These are phyloP conservation scores for Ptilonorhynchus violaceus DNA, from an alignment of 2,113 vertebrate species.

Conservation along the genomic window DNA sequence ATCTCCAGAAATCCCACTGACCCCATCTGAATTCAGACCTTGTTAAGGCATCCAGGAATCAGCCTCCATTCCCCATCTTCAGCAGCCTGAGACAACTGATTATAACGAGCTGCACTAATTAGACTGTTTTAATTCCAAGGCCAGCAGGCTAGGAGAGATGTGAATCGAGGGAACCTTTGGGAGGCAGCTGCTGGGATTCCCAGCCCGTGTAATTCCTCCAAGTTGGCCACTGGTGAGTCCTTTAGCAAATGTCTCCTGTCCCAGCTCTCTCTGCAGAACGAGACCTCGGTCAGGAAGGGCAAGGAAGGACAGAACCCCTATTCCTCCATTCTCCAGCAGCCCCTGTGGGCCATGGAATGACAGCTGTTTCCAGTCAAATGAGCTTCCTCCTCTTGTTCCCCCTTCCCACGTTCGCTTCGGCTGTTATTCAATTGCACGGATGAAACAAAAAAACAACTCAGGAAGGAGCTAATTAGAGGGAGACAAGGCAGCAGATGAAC, in stretches of 20 bases:
- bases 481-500: not conserved
- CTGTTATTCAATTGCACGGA: not conserved
- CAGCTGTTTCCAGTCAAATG: not conserved
- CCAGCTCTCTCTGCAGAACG: not conserved
- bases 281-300: not conserved
- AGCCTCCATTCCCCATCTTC: not conserved
- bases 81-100: conserved; percentile 2
- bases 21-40: not conserved
- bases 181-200: conserved; percentile 21
- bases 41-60: not conserved
- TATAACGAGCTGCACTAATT: conserved; percentile 14
- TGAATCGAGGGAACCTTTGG: conserved; percentile 15
- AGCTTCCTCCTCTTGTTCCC: not conserved
- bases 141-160: conserved; percentile 30
- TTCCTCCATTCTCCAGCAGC: not conserved
- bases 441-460: not conserved
- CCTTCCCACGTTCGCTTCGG: not conserved
- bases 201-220: not conserved
- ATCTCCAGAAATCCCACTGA: not conserved
- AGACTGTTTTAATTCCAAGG: conserved; percentile 37
- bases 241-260: not conserved
- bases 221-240: not conserved
- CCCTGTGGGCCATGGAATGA: not conserved
- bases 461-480: conserved; percentile 21
- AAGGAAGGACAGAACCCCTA: not conserved